A percentile compares a stretch with the other conserved stretches of the same genome.
Evolutionary conservation across 1,140 invertebrate species (phyloP).

Genomic region (Cotesia vestalis): DNA sequence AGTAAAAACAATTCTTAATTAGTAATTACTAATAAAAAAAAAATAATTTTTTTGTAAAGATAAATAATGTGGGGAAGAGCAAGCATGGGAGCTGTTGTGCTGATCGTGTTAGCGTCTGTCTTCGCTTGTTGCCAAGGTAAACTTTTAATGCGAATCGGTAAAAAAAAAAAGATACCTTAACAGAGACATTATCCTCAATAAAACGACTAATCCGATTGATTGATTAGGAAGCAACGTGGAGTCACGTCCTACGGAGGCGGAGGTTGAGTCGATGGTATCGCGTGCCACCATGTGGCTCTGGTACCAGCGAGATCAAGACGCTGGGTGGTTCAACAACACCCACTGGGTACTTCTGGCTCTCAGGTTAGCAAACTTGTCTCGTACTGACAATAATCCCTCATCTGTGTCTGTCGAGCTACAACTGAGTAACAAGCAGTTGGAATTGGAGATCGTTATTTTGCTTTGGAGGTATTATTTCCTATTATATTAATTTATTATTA

Average conservation of each 20-base stretch:
- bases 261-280: slow-evolving; percentile 63
- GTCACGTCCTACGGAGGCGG: slow-evolving; percentile 39
- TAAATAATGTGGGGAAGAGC: slow-evolving; percentile 58
- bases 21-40: not conserved
- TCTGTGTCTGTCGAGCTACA: slow-evolving; percentile 74
- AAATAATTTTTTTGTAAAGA: not conserved
- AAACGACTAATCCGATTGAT: not conserved
- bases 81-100: slow-evolving; percentile 54
- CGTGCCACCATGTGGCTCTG: slow-evolving; percentile 74
- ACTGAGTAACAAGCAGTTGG: slow-evolving; percentile 82
- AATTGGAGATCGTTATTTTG: slow-evolving; percentile 81
- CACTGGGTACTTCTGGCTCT: slow-evolving; percentile 75
- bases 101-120: slow-evolving; percentile 47
- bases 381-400: slow-evolving; percentile 63
- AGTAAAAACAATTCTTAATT: no score
- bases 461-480: slow-evolving; percentile 72
- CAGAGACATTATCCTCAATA: not conserved
- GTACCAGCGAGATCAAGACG: slow-evolving; percentile 74
- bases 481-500: not conserved
- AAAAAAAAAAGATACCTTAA: not conserved
- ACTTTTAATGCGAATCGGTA: not conserved
- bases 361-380: slow-evolving; percentile 60
- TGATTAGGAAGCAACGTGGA: slow-evolving; percentile 26
- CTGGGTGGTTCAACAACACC: slow-evolving; percentile 82
- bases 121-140: slow-evolving; percentile 50